A percentile compares a stretch with the other conserved stretches of the same genome.
phyloP scores from a whole-genome alignment of 2,797 vertebrate species.

The Vireo griseus region DNA sequence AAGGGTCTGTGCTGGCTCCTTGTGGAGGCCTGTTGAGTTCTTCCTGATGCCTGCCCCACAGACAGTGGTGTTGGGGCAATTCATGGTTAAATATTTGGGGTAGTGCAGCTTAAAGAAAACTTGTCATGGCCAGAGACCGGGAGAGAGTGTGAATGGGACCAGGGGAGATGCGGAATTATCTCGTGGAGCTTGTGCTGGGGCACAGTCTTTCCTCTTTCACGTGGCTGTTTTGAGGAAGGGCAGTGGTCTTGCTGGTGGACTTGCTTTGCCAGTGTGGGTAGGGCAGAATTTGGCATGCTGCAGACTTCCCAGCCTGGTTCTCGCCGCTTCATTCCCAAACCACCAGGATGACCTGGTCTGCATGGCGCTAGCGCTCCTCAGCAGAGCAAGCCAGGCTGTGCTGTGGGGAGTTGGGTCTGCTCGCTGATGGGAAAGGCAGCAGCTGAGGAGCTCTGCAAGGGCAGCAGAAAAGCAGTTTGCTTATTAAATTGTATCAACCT shows the following conservation, averaged over 20 bases:
- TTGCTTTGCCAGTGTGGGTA: neutral
- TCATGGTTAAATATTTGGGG: neutral
- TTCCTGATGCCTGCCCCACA: neutral
- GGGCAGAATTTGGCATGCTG: neutral
- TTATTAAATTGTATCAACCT: slow-evolving; percentile 23
- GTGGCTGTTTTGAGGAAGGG: neutral
- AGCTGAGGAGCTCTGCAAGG: neutral
- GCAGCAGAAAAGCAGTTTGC: neutral
- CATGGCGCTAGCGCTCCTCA: accelerated
- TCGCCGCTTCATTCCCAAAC: accelerated
- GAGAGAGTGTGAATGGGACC: neutral
- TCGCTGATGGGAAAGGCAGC: neutral
- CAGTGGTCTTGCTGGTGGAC: neutral
- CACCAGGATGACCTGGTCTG: neutral
- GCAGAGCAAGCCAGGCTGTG: neutral
- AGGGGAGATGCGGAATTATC: neutral
- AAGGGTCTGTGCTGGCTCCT: neutral
- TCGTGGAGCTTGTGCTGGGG: neutral
- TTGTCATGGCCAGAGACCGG: neutral
- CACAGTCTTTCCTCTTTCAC: accelerated
- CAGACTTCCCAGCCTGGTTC: neutral
- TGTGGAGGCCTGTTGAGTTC: accelerated
- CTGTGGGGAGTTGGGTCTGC: accelerated
- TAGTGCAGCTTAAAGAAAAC: neutral
- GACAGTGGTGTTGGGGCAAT: accelerated